Percentiles rank a stretch among this genome's conserved stretches.
These are phyloP conservation scores for Phengaris alcon DNA, from an alignment of 2,888 invertebrate species.

Conservation along the genomic window DNA sequence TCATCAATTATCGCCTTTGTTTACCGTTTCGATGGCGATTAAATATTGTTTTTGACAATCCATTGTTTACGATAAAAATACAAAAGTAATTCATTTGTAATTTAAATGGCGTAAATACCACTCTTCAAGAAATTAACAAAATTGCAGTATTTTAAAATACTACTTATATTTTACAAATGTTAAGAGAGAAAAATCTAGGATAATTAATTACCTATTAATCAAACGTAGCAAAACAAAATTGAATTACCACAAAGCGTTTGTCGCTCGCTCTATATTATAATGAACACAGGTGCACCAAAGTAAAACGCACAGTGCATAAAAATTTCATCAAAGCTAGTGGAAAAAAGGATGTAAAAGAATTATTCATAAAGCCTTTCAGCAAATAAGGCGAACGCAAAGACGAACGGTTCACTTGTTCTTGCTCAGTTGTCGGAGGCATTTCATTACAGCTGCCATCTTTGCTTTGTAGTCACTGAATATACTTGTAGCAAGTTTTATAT, in stretches of 20 bases:
- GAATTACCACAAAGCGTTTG: background rate
- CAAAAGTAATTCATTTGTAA: background rate
- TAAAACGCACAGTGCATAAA: constrained; percentile 41
- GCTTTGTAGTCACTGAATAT: constrained; percentile 17
- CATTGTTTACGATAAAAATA: background rate
- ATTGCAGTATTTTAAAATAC: background rate
- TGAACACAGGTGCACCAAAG: constrained; percentile 21
- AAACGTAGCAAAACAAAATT: background rate
- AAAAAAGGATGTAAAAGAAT: constrained; percentile 52
- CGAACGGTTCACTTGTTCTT: constrained; percentile 34
- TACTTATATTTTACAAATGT: background rate
- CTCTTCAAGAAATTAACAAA: background rate
- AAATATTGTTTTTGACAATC: constrained; percentile 8
- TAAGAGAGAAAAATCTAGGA: background rate
- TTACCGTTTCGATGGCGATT: background rate
- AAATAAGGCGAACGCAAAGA: constrained; percentile 44
- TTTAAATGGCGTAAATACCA: background rate
- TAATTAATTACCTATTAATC: background rate
- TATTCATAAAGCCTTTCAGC: constrained; percentile 55
- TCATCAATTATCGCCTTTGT: constrained; percentile 35
- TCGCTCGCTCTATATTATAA: constrained; percentile 1
- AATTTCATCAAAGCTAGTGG: constrained; percentile 47
- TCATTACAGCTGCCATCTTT: constrained; percentile 18
- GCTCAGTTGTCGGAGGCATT: constrained; percentile 25
- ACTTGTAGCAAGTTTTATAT: constrained; percentile 10